phyloP scores from a whole-genome alignment of 2,113 vertebrate species.

The Ophiodon elongatus region DNA sequence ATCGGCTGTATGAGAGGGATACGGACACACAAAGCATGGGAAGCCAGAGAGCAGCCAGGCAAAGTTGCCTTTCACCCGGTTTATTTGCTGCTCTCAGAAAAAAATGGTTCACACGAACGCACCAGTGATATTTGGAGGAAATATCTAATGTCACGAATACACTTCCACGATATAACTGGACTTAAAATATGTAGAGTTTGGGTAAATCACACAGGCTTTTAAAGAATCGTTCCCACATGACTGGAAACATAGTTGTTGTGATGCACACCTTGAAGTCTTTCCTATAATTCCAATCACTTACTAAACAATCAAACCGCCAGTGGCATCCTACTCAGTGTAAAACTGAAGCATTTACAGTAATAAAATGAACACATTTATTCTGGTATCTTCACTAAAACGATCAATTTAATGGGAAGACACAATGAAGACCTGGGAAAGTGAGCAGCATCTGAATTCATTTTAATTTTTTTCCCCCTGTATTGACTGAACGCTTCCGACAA shows the following conservation, averaged over 20 bases:
- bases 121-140: neutral
- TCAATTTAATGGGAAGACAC: neutral
- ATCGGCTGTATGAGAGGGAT: neutral
- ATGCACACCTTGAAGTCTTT: neutral
- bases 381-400: neutral
- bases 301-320: neutral
- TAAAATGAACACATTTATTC: neutral
- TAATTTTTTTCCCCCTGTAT: too few species aligned
- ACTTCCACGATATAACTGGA: neutral
- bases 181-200: neutral
- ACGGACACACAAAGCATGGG: neutral
- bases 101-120: constrained; percentile 10
- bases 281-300: too few species aligned
- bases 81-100: constrained; percentile 37
- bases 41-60: constrained; percentile 11
- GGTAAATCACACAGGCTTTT: neutral
- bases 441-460: neutral
- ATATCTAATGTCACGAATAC: neutral
- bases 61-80: constrained; percentile 36
- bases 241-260: neutral
- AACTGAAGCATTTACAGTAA: neutral
- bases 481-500: neutral
- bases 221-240: neutral
- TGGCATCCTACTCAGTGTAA: too few species aligned
- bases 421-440: neutral